phyloP scores from a whole-genome alignment of 2,888 invertebrate genomes.

The Xestia rhomboidea region DNA sequence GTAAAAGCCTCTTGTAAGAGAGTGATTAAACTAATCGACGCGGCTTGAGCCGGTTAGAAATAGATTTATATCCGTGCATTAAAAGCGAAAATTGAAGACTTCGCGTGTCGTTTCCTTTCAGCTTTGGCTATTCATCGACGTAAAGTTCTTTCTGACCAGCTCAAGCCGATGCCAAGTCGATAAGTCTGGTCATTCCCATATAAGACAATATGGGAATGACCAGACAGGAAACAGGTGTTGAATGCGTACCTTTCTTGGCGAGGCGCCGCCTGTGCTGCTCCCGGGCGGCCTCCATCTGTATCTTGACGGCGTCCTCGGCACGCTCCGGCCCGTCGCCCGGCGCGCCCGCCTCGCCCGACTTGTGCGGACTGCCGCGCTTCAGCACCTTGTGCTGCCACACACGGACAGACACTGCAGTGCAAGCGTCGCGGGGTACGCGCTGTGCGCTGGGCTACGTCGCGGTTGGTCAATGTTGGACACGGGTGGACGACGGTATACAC shows the following conservation, averaged over 20 bases:
- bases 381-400: conserved; percentile 82
- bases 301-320: conserved; percentile 83
- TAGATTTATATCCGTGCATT: background rate
- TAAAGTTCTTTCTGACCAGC: background rate
- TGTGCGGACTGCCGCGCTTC: conserved; percentile 83
- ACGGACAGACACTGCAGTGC: conserved; percentile 51
- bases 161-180: background rate
- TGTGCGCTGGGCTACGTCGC: conserved; percentile 28
- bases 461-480: conserved; percentile 6
- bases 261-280: conserved; percentile 84
- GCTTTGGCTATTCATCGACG: background rate
- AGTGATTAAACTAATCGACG: background rate
- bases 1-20: background rate
- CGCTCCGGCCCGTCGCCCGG: conserved; percentile 79
- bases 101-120: background rate
- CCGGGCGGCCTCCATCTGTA: conserved; percentile 88
- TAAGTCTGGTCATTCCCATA: background rate
- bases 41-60: background rate
- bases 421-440: conserved; percentile 9
- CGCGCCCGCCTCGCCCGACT: conserved; percentile 82
- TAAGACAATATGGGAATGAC: background rate
- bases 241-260: conserved; percentile 85
- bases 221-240: background rate
- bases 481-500: background rate
- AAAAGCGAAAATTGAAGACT: background rate